These are phyloP conservation scores for Eilema sororculum DNA, from an alignment of 2,888 invertebrate genomes.

Conservation along the genomic window DNA sequence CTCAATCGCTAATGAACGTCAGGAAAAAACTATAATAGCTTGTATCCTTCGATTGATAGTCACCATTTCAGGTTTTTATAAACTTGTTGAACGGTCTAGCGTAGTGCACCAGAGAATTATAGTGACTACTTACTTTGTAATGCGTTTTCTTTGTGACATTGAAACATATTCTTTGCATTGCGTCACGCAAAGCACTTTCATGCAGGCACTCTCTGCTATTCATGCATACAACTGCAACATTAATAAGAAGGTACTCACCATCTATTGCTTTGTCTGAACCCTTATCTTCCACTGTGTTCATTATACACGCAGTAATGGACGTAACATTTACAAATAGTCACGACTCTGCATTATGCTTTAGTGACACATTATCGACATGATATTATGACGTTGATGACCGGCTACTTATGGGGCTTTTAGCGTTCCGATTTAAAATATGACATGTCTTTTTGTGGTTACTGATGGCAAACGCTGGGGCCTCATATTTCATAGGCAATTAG, in stretches of 20 bases:
- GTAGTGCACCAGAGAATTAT: not conserved
- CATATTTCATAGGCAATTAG: slow-evolving; percentile 54
- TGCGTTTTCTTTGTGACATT: slow-evolving; percentile 22
- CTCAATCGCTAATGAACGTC: not conserved
- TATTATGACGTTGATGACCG: slow-evolving; percentile 58
- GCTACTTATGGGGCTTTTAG: slow-evolving; percentile 53
- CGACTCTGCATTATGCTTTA: slow-evolving; percentile 60
- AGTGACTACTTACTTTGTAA: slow-evolving; percentile 11
- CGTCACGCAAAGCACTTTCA: slow-evolving; percentile 28
- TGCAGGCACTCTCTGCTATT: slow-evolving; percentile 27
- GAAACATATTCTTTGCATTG: slow-evolving; percentile 23
- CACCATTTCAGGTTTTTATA: not conserved
- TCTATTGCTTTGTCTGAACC: slow-evolving; percentile 58
- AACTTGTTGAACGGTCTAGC: too few relatives aligned
- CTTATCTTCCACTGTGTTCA: slow-evolving; percentile 57
- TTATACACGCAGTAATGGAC: slow-evolving; percentile 67
- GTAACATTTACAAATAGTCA: slow-evolving; percentile 69
- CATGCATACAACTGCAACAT: slow-evolving; percentile 42
- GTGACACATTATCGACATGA: slow-evolving; percentile 59
- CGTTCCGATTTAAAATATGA: slow-evolving; percentile 52
- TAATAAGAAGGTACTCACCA: slow-evolving; percentile 31
- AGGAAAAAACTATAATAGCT: not conserved
- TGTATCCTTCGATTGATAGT: not conserved
- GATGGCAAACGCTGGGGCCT: slow-evolving; percentile 26
- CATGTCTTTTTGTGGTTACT: slow-evolving; percentile 51